A percentile compares a stretch with the other conserved stretches of the same genome.
phyloP scores from a whole-genome alignment of 2,888 invertebrate genomes.

The Trichopoda pennipes region DNA sequence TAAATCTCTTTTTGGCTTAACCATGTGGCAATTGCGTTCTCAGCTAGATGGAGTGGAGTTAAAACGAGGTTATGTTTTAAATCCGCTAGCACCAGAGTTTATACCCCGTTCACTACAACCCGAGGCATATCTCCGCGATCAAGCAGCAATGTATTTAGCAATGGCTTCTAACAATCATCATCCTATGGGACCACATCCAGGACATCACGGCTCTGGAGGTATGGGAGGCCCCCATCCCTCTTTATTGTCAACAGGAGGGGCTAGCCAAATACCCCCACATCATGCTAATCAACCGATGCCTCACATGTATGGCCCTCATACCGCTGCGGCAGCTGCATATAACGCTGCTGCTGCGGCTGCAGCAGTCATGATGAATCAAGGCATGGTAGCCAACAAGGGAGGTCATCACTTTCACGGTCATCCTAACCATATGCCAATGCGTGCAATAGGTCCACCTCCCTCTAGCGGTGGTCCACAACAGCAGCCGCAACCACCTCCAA shows the following conservation, averaged over 20 bases:
- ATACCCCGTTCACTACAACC: conserved; percentile 84
- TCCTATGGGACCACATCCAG: conserved; percentile 71
- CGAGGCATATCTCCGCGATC: conserved; percentile 81
- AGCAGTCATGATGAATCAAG: conserved; percentile 77
- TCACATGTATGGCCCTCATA: conserved; percentile 74
- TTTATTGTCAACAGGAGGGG: conserved; percentile 57
- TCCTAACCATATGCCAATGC: conserved; percentile 74
- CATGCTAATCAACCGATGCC: conserved; percentile 75
- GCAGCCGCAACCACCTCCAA: conserved; percentile 72
- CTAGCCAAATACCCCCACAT: conserved; percentile 74
- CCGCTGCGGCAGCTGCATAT: conserved; percentile 70
- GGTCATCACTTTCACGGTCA: conserved; percentile 73
- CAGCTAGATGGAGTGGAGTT: conserved; percentile 88
- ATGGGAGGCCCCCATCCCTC: conserved; percentile 68
- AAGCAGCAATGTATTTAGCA: conserved; percentile 78
- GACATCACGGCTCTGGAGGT: conserved; percentile 67
- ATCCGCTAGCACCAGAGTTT: conserved; percentile 91
- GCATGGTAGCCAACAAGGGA: conserved; percentile 66
- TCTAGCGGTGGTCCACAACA: conserved; percentile 71
- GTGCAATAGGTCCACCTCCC: conserved; percentile 73
- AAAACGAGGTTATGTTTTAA: conserved; percentile 88
- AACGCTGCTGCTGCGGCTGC: conserved; percentile 72
- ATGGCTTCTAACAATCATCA: conserved; percentile 72
- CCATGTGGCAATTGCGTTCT: conserved; percentile 85
- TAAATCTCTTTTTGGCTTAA: conserved; percentile 87